Percentiles rank a stretch among this genome's conserved stretches.
These are phyloP conservation scores for Drosophila kokeensis DNA, from an alignment of 2,888 invertebrate species.

Conservation along the genomic window DNA sequence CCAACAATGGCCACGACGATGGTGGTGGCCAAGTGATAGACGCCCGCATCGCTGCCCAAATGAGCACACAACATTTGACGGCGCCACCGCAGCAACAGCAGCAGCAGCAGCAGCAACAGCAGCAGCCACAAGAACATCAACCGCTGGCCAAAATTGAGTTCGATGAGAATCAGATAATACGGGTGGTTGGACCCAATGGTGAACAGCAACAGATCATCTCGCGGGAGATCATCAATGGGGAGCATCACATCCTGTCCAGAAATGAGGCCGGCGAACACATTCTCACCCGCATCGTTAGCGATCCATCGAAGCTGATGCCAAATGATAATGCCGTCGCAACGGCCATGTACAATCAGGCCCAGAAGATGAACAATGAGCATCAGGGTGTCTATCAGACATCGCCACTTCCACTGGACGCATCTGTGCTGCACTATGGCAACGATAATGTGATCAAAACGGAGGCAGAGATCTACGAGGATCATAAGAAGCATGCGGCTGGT, in stretches of 20 bases:
- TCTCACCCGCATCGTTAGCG: conserved; percentile 85
- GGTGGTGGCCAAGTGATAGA: conserved; percentile 84
- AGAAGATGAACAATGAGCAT: conserved; percentile 82
- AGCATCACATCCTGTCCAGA: conserved; percentile 85
- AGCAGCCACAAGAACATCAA: conserved; percentile 73
- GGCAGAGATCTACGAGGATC: conserved; percentile 84
- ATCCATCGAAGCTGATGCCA: conserved; percentile 84
- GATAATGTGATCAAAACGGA: conserved; percentile 83
- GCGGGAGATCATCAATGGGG: conserved; percentile 85
- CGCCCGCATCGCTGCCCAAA: conserved; percentile 84
- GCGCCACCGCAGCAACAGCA: conserved; percentile 56
- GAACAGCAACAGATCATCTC: conserved; percentile 85
- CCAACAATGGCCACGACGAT: conserved; percentile 74
- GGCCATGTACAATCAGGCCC: conserved; percentile 84
- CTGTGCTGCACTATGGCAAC: conserved; percentile 84
- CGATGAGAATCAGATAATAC: conserved; percentile 85
- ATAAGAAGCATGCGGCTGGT: conserved; percentile 78
- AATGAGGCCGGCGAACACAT: conserved; percentile 86
- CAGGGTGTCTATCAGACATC: conserved; percentile 84
- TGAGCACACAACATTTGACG: conserved; percentile 67
- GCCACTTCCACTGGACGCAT: conserved; percentile 84
- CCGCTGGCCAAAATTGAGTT: conserved; percentile 85
- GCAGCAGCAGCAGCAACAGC: conserved; percentile 58
- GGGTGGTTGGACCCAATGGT: conserved; percentile 85
- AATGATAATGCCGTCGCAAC: conserved; percentile 84